Evolutionary conservation across 2,113 vertebrate genomes (phyloP).

Genomic region (Hassar affinis): DNA sequence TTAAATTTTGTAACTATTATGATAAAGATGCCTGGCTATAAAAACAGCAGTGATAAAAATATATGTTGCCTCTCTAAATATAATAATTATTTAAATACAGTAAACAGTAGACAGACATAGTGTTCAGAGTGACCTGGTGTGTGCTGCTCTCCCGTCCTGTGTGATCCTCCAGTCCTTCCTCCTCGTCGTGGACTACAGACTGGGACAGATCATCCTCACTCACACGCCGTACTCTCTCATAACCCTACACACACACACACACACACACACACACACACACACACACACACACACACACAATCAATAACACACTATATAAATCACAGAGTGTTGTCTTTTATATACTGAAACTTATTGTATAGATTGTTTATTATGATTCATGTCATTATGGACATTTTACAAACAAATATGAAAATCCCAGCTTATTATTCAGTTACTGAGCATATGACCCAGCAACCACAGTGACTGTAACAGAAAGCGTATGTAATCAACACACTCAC

Average conservation of each 20-base stretch:
- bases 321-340: neutral
- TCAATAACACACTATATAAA: neutral
- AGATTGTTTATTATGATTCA: too few relatives aligned
- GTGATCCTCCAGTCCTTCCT: conserved; percentile 77
- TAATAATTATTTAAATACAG: neutral
- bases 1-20: neutral
- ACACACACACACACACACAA: neutral
- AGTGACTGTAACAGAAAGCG: neutral
- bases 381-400: too few relatives aligned
- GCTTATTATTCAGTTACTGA: neutral
- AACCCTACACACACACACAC: conserved; percentile 75
- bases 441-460: neutral
- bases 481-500: neutral
- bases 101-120: neutral
- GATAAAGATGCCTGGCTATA: neutral
- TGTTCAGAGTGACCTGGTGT: conserved; percentile 76
- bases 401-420: neutral
- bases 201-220: conserved; percentile 89
- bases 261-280: neutral
- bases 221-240: conserved; percentile 85
- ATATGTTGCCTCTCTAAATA: neutral
- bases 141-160: conserved; percentile 67
- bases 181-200: conserved; percentile 80
- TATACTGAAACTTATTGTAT: neutral
- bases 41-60: neutral